A percentile compares a stretch with the other conserved stretches of the same genome.
These are phyloP conservation scores for Rattus rattus DNA, from an alignment of 2,113 vertebrate species.

Conservation along the genomic window DNA sequence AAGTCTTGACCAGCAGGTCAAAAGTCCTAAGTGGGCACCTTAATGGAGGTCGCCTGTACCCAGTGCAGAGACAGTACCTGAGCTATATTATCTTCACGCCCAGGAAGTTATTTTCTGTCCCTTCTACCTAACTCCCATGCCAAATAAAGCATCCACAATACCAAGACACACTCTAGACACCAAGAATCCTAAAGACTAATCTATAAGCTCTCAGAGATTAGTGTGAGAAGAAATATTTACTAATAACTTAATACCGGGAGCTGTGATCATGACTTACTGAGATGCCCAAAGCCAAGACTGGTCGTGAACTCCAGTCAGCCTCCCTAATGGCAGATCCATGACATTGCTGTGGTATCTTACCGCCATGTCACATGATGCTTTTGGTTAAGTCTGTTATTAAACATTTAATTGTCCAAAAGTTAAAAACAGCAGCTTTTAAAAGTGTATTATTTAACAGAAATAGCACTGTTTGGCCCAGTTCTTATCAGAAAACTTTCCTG, in stretches of 20 bases:
- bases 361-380: too few relatives aligned
- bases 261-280: neutral
- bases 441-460: conserved; percentile 49
- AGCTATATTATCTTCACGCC: neutral
- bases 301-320: neutral
- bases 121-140: conserved; percentile 46
- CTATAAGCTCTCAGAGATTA: neutral
- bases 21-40: neutral
- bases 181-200: conserved; percentile 20
- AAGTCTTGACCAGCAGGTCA: conserved; percentile 25
- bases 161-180: neutral
- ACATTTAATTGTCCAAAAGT: conserved; percentile 23
- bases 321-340: neutral
- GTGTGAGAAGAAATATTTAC: neutral
- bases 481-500: conserved; percentile 44
- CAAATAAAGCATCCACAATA: neutral
- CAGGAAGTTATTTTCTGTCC: neutral
- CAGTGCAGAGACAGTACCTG: neutral
- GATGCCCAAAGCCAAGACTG: neutral
- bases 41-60: neutral
- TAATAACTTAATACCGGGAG: neutral
- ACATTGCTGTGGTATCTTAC: neutral
- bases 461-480: conserved; percentile 24
- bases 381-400: conserved; percentile 23
- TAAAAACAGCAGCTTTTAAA: conserved; percentile 28